Conservation (phyloP, 1,140 invertebrate species). For the Reticulitermes speratus region DNA sequence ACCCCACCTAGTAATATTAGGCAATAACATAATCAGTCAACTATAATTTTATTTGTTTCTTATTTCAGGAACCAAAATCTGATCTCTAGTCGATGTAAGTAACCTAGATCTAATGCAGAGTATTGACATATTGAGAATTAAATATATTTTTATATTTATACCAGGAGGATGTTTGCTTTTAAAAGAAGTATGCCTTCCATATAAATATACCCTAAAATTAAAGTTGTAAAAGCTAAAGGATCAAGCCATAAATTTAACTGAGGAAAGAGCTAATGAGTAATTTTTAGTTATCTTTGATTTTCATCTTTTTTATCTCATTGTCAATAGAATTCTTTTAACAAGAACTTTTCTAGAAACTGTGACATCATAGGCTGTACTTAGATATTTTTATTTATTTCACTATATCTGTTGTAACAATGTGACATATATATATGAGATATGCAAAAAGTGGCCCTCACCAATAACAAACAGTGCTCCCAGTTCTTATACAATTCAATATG, state of each 20-base stretch:
- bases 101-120: too few species aligned
- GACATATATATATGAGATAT: background rate
- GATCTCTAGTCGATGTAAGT: too few species aligned
- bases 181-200: background rate
- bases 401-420: background rate
- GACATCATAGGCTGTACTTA: background rate
- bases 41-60: too few species aligned
- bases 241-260: background rate
- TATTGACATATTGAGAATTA: too few species aligned
- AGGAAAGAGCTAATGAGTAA: background rate
- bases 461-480: background rate
- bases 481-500: background rate
- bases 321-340: background rate
- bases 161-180: background rate
- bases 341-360: constrained; percentile 5
- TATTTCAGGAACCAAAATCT: too few species aligned
- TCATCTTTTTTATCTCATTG: background rate
- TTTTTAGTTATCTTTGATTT: background rate
- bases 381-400: background rate
- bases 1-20: too few species aligned
- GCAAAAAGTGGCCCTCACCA: background rate
- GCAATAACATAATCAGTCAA: too few species aligned
- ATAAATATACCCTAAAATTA: background rate
- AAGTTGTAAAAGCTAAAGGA: background rate
- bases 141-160: background rate